Base-by-base conservation (phyloP, 2,797 vertebrate species). In the Sphenopsis melanotis region DNA sequence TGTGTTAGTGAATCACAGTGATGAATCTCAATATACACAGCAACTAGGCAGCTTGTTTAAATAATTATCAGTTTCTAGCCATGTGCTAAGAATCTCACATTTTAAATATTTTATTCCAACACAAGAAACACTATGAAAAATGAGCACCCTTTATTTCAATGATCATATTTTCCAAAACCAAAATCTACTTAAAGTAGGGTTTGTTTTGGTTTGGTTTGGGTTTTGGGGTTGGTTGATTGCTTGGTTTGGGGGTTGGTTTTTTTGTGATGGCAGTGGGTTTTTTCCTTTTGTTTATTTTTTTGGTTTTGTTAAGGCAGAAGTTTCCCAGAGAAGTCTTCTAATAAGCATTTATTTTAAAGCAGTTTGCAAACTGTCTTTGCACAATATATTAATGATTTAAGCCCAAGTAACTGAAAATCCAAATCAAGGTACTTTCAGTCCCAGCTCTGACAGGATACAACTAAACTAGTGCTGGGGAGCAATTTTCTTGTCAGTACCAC, bases 1-100 rank as follows among this genome's bases (percentile, higher is more conserved):
- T 16, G 27, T 70, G 74, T 30, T 66, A 60, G 55, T 76, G 56
- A 88, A 82, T 89, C 60, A 78, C 42, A 90, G 44, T 4, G 3
- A 90, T 72, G 82, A 88, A 66, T 69, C 72, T 36, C 76, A 71
- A 27, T 55, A 61, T 18, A 74, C 32, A n/a, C 50, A 55, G 60
- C 59, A 81, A 61, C 19, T 6, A 91, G 41, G 65, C 60, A 79
- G 70, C 70, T 79, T 37, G 10, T 74, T 93, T 72, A 93, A 90
- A 41, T 59, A 94, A 94, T 88, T 94, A 88, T 27, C 90, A 79
- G 55, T 79, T 90, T 66, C 77, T 69, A 88, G 55, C 29, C 44
- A 65, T 26, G 47, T 72, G 63, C 52, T 86, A 90, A 81, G n/a
- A 65, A 65, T 69, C 63, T 52, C 59, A 55, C 44, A 72, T 89